Evolutionary conservation across 2,888 invertebrate genomes (phyloP), one percentile per base, ranked within the genome.

Genomic region (Opisthograptis luteolata): DNA sequence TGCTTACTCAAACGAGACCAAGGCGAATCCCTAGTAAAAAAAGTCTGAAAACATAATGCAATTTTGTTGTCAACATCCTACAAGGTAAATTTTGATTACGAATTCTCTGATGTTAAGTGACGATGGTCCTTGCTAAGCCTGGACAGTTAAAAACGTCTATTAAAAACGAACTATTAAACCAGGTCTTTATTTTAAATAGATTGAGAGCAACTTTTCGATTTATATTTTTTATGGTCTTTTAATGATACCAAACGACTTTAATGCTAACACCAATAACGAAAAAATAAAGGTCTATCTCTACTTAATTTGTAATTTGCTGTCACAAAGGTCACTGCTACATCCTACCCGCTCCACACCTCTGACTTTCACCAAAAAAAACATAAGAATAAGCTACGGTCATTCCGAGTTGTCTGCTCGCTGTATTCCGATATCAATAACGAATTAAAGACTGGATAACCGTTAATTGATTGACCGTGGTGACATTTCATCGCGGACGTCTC

Each of bases 381-480:
- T n/a, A n/a, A n/a, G 65, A 79, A 81, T 79, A 78, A 69, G 74
- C 71, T 72, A 79, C 76, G 71, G 68, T 58, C 72, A 76, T 79
- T 74, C 71, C 64, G 46, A 66, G 55, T 64, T 65, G 68, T 66
- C 70, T 48, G 61, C 32, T 62, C 58, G 44, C 71, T 66, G 63
- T 73, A 73, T 77, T 75, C 60, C 75, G 81, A 82, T 87, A 84
- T 86, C 85, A 83, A 84, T 83, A 83, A 76, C 79, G 72, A 71
- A 80, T 81, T 83, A 79, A 79, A 69, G 70, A 72, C 73, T 69
- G 77, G 70, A 78, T 79, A 78, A 68, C 77, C 71, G 79, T 82
- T 88, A 88, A 88, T 87, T 86, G 84, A 83, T 81, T 71, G 79
- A 82, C 79, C 82, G 81, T 81, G 88, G 88, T 88, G 89, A 90